Percentiles rank a stretch among this genome's conserved stretches.
Evolutionary conservation across 2,113 vertebrate genomes (phyloP).

Genomic region (Ursus arctos): DNA sequence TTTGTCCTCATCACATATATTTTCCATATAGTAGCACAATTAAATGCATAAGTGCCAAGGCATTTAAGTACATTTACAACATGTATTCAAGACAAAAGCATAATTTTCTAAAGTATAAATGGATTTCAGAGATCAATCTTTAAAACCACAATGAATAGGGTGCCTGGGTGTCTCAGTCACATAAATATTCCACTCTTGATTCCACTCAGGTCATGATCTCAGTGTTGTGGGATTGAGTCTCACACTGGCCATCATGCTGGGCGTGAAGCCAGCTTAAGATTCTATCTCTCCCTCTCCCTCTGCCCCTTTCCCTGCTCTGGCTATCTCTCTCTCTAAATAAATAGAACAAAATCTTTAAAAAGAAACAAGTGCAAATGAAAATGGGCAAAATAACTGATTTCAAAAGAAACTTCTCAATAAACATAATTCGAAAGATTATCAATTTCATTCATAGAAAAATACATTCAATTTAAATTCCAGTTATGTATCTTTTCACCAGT

Average conservation of each 20-base stretch:
- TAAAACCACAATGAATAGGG: neutral
- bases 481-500: neutral
- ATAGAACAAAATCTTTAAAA: too few relatives aligned
- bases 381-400: neutral
- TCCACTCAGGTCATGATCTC: too few relatives aligned
- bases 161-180: too few relatives aligned
- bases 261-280: too few relatives aligned
- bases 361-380: neutral
- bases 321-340: too few relatives aligned
- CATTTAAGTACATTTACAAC: neutral
- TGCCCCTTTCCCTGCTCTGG: too few relatives aligned
- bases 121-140: neutral
- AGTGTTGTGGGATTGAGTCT: too few relatives aligned
- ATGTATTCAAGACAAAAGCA: too few relatives aligned
- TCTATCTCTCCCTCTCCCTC: too few relatives aligned
- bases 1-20: neutral
- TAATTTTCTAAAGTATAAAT: neutral
- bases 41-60: neutral
- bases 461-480: neutral
- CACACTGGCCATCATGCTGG: too few relatives aligned
- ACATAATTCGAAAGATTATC: neutral
- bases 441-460: neutral
- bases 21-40: neutral
- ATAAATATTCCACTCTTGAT: too few relatives aligned
- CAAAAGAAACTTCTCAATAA: neutral